Percentiles rank a stretch among this genome's conserved stretches.
phyloP scores from a whole-genome alignment of 2,113 vertebrate genomes.

The Pseudonaja textilis region DNA sequence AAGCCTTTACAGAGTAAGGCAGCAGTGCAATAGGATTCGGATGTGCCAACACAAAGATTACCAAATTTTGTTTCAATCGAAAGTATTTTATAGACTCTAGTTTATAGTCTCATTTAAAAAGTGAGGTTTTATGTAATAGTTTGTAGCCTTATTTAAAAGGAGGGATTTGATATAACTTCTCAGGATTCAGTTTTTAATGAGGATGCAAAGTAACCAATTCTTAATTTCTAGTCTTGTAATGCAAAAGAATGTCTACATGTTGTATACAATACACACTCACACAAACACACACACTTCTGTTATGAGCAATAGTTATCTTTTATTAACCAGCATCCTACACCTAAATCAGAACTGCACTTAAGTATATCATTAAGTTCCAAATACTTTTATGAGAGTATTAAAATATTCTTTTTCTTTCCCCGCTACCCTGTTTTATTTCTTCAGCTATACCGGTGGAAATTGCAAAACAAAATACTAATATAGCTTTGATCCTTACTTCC shows the following conservation, averaged over 20 bases:
- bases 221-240: not conserved
- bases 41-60: not conserved
- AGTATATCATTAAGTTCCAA: constrained; percentile 47
- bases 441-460: constrained; percentile 91
- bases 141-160: not conserved
- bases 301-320: constrained; percentile 76
- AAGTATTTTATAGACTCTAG: not conserved
- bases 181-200: not conserved
- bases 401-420: not conserved
- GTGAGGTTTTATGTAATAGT: not conserved
- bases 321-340: constrained; percentile 60
- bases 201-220: not conserved
- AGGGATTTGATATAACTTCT: not conserved
- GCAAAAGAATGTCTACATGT: no score
- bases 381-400: constrained; percentile 9
- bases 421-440: not conserved
- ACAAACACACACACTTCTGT: constrained; percentile 55
- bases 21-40: not conserved
- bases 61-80: not conserved
- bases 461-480: constrained; percentile 95
- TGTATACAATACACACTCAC: no score
- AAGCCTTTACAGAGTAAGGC: not conserved
- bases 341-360: constrained; percentile 69
- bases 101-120: not conserved
- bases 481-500: constrained; percentile 92